Conservation (phyloP, 2,888 invertebrate species). For the Pristionchus fissidentatus region DNA sequence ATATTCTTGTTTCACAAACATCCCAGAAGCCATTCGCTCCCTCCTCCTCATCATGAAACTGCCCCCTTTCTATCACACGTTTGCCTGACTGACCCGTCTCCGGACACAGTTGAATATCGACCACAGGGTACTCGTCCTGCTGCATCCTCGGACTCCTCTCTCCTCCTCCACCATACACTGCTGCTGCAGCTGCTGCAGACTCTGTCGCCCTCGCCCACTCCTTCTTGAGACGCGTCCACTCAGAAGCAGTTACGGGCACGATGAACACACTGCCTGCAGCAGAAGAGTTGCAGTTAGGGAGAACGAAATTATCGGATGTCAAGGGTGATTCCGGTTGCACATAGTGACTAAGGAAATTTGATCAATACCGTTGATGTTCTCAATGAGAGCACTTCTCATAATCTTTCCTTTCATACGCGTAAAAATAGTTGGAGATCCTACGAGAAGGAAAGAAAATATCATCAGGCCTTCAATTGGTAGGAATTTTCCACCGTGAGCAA, state of each 20-base stretch:
- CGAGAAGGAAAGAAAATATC: neutral
- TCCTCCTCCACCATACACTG: neutral
- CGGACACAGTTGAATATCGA: constrained; percentile 17
- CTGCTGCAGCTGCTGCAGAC: neutral
- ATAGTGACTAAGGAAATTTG: neutral
- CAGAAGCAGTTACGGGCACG: constrained; percentile 54
- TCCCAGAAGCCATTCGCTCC: neutral
- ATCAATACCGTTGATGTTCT: neutral
- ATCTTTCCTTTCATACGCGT: neutral
- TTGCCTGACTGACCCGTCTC: neutral
- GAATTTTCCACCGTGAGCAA: neutral
- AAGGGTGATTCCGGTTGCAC: neutral
- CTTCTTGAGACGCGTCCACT: constrained; percentile 55
- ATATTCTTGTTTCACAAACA: neutral
- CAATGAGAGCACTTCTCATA: neutral
- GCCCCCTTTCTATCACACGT: neutral
- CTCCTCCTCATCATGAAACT: neutral
- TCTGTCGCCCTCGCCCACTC: constrained; percentile 29
- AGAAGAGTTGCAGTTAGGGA: too few species aligned
- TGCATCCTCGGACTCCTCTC: neutral
- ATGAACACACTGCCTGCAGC: constrained; percentile 46
- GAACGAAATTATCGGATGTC: neutral
- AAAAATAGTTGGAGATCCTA: neutral
- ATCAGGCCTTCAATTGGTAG: neutral
- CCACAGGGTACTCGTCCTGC: constrained; percentile 15